phyloP scores from a whole-genome alignment of 2,113 vertebrate genomes.

The Natator depressus region DNA sequence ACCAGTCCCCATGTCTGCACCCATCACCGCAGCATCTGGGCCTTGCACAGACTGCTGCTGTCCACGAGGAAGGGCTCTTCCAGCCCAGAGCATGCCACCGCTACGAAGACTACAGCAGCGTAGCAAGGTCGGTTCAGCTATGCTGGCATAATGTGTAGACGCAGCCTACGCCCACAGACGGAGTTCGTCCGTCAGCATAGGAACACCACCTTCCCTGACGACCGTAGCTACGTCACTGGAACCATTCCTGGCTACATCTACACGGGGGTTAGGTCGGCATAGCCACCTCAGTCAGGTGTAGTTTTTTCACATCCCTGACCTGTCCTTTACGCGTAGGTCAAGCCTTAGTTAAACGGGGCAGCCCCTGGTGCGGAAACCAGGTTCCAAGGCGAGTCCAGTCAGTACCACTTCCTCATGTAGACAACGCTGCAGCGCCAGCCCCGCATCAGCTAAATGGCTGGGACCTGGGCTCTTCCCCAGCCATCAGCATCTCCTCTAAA shows the following conservation, averaged over 20 bases:
- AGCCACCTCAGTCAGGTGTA: too few species aligned
- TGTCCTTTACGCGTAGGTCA: too few species aligned
- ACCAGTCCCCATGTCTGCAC: background rate
- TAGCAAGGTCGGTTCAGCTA: background rate
- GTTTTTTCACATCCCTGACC: too few species aligned
- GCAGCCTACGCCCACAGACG: background rate
- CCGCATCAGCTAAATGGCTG: too few species aligned
- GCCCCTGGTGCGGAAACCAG: too few species aligned
- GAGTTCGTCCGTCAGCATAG: background rate
- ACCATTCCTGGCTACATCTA: too few species aligned
- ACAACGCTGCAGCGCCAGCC: background rate
- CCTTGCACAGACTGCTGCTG: background rate
- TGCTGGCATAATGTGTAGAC: accelerated
- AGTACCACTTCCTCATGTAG: background rate
- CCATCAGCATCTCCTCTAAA: background rate
- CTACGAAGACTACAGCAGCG: background rate
- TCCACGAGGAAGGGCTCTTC: background rate
- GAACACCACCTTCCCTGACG: background rate
- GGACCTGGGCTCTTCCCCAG: background rate
- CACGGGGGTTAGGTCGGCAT: too few species aligned
- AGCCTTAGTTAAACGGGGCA: too few species aligned
- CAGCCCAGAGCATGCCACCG: background rate
- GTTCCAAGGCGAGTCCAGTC: too few species aligned
- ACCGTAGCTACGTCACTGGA: too few species aligned
- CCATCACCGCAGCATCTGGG: background rate